Evolutionary conservation across 1,140 invertebrate genomes (phyloP).

Genomic region (Orchestia grillus): DNA sequence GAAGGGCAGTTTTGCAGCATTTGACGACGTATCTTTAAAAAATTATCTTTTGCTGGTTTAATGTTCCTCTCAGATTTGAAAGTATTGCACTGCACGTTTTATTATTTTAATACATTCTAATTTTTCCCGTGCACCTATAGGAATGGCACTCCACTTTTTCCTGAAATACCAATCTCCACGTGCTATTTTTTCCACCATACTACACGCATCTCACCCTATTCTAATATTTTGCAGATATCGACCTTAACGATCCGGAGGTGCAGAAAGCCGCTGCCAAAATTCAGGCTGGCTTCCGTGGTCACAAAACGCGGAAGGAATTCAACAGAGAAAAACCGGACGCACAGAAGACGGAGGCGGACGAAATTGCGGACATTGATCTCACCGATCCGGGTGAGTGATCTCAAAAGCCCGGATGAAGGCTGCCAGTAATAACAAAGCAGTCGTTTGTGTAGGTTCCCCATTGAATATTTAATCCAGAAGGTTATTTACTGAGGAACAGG

Average conservation of each 20-base stretch:
- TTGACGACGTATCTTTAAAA: no score
- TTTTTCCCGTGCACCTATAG: background rate
- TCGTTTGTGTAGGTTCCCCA: background rate
- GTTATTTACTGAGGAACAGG: background rate
- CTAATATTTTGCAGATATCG: slow-evolving; percentile 69
- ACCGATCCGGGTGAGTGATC: slow-evolving; percentile 66
- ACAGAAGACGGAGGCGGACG: slow-evolving; percentile 58
- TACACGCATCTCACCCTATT: background rate
- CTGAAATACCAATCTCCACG: no score
- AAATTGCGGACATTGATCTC: slow-evolving; percentile 68
- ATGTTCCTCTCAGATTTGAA: background rate
- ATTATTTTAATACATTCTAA: background rate
- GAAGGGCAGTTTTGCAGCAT: no score
- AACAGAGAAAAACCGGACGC: slow-evolving; percentile 70
- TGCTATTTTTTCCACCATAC: background rate
- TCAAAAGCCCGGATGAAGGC: background rate
- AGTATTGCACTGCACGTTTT: background rate
- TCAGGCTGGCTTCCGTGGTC: slow-evolving; percentile 78
- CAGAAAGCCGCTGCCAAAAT: slow-evolving; percentile 79
- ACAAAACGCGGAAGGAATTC: slow-evolving; percentile 78
- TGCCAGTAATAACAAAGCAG: background rate
- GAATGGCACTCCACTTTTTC: no score
- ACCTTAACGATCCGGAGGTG: slow-evolving; percentile 75
- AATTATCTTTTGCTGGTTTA: background rate
- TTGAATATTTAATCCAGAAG: background rate